phyloP scores from a whole-genome alignment of 2,113 vertebrate genomes.

The Pedionomus torquatus region DNA sequence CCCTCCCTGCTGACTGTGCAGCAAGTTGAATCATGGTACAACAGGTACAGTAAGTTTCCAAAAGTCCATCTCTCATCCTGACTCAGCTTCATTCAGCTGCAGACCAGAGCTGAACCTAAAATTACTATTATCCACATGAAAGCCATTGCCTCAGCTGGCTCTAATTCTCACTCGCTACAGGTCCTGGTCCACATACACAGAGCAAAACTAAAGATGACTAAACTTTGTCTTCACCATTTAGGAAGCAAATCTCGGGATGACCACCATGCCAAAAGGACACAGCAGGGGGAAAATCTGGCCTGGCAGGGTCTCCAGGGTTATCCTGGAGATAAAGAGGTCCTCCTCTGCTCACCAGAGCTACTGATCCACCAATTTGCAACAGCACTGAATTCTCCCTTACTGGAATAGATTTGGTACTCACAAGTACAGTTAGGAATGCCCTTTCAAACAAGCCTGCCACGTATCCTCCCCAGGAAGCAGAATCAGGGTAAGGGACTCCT shows the following conservation, averaged over 20 bases:
- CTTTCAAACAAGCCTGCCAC: neutral
- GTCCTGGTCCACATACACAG: neutral
- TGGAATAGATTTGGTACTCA: neutral
- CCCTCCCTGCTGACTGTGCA: neutral
- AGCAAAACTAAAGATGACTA: neutral
- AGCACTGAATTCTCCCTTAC: neutral
- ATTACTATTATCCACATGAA: neutral
- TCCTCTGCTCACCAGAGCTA: neutral
- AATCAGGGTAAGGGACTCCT: neutral
- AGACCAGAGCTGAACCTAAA: neutral
- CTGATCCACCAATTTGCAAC: neutral
- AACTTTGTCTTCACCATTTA: neutral
- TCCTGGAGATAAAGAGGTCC: neutral
- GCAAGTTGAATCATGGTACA: neutral
- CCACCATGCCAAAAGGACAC: neutral
- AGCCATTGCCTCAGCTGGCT: neutral
- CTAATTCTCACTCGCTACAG: neutral
- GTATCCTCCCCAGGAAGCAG: neutral
- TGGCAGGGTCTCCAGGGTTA: neutral
- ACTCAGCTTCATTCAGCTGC: neutral
- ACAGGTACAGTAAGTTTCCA: accelerated
- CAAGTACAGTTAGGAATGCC: neutral
- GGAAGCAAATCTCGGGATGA: neutral
- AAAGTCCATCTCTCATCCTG: neutral
- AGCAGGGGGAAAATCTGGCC: neutral